Percentiles rank a stretch among this genome's conserved stretches.
Conservation (phyloP, 2,113 vertebrate species). For the Gallinago media region DNA sequence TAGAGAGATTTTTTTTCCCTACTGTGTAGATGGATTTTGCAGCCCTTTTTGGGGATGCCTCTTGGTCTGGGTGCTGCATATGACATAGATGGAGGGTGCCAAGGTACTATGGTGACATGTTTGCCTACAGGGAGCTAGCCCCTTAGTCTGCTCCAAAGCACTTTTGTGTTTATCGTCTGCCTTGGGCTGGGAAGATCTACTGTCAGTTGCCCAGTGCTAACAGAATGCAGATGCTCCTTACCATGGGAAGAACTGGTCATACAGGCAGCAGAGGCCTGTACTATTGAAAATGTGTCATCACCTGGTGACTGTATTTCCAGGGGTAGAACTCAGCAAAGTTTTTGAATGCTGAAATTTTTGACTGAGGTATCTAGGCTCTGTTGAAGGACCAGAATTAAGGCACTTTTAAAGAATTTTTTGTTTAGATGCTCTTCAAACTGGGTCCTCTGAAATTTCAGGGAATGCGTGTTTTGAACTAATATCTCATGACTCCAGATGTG, state of each 20-base stretch:
- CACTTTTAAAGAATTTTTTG: neutral
- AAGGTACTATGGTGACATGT: rapidly evolving
- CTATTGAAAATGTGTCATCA: neutral
- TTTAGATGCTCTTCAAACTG: neutral
- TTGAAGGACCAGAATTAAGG: neutral
- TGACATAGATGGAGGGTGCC: neutral
- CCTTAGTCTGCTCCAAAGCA: neutral
- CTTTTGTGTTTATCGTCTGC: neutral
- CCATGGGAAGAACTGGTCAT: neutral
- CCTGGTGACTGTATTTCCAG: neutral
- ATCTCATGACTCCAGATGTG: neutral
- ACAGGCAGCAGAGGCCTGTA: neutral
- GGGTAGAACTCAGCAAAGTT: neutral
- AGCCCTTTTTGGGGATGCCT: neutral
- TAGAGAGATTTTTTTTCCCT: neutral
- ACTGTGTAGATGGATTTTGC: neutral
- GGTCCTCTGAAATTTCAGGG: neutral
- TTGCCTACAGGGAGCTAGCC: neutral
- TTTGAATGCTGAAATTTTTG: neutral
- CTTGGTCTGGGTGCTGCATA: neutral
- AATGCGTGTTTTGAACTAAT: neutral
- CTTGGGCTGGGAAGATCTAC: neutral
- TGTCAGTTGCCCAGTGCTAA: neutral
- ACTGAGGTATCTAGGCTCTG: neutral
- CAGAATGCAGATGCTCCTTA: neutral